phyloP scores from a whole-genome alignment of 2,797 vertebrate species.

The Lacerta viridis region DNA sequence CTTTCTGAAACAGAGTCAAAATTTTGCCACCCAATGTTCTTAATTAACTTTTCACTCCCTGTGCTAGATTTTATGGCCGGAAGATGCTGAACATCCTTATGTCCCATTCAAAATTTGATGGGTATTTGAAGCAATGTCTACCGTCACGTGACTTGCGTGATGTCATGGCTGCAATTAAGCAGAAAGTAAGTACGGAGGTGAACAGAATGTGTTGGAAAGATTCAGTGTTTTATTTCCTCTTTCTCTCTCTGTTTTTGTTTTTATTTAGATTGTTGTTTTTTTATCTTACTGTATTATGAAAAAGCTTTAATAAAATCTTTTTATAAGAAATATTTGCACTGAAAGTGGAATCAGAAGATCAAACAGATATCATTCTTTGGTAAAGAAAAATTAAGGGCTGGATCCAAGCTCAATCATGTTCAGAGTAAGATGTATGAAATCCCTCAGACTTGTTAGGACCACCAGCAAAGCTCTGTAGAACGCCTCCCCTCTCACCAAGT shows the following conservation, averaged over 20 bases:
- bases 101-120: conserved; percentile 67
- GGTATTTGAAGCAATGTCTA: conserved; percentile 68
- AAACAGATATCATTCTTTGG: background rate
- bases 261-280: too few species aligned
- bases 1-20: background rate
- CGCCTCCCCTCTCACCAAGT: too few species aligned
- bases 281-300: too few species aligned
- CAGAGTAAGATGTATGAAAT: too few species aligned
- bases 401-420: background rate
- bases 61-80: conserved; percentile 73
- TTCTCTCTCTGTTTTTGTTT: too few species aligned
- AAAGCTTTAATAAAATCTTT: too few species aligned
- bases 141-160: conserved; percentile 69
- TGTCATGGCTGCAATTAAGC: conserved; percentile 72
- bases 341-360: conserved; percentile 1
- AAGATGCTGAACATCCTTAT: conserved; percentile 78
- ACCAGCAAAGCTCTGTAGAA: too few species aligned
- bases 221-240: too few species aligned
- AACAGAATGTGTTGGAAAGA: background rate
- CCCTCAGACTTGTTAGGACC: too few species aligned
- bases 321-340: background rate
- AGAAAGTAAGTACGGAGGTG: conserved; percentile 66
- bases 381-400: conserved; percentile 4
- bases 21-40: background rate
- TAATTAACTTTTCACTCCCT: conserved; percentile 20